Conservation (phyloP, 2,113 vertebrate species). For the Lepidiolamprologus cunningtoni region DNA sequence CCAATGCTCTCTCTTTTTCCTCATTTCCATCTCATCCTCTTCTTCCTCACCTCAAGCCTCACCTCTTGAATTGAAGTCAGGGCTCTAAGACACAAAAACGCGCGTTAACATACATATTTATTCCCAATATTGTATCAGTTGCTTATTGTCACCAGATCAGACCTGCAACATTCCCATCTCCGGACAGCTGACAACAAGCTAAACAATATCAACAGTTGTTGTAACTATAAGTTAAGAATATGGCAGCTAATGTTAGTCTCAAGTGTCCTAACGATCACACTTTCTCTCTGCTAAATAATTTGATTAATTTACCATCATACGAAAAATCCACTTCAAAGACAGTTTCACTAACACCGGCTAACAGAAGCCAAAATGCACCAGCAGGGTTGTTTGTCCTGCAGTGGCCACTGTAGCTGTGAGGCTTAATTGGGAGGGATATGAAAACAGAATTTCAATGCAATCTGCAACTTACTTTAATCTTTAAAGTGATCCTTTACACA, state of each 20-base stretch:
- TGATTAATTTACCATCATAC: background rate
- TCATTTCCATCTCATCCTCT: background rate
- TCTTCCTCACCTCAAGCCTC: background rate
- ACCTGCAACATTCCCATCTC: background rate
- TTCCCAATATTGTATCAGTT: background rate
- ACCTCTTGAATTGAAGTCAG: background rate
- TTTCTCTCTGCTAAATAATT: background rate
- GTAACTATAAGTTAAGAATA: background rate
- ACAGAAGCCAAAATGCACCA: background rate
- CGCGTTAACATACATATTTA: accelerated
- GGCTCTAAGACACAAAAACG: background rate
- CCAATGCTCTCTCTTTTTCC: background rate
- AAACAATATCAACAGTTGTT: background rate
- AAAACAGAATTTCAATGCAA: background rate
- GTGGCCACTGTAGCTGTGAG: background rate
- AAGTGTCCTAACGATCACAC: background rate
- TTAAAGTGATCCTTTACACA: background rate
- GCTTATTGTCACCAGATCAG: background rate
- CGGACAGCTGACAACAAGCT: background rate
- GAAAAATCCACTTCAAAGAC: background rate
- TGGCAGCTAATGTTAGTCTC: background rate
- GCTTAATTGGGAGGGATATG: background rate
- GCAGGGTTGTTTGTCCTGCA: background rate
- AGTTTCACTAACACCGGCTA: background rate
- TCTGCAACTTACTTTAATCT: background rate